phyloP scores from a whole-genome alignment of 2,113 vertebrate genomes.

The Calyptommatus sinebrachiatus region DNA sequence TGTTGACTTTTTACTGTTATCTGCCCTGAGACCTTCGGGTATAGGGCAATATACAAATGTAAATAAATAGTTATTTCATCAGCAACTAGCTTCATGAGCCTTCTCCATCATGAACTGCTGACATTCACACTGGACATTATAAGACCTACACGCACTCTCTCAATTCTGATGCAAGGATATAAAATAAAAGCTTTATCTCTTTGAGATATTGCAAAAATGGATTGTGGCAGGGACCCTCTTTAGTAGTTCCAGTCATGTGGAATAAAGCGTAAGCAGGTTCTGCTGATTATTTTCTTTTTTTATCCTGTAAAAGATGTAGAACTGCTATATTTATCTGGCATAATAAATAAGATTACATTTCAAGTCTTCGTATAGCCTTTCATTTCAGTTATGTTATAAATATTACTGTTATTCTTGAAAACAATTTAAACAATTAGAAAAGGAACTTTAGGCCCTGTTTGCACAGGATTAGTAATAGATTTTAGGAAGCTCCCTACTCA shows the following conservation, averaged over 20 bases:
- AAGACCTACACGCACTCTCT: neutral
- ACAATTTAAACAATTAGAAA: neutral
- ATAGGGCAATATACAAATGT: too few species aligned
- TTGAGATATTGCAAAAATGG: too few species aligned
- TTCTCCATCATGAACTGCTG: neutral
- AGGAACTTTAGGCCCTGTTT: neutral
- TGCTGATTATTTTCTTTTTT: too few species aligned
- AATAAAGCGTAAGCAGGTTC: too few species aligned
- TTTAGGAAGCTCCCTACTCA: too few species aligned
- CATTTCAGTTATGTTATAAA: neutral
- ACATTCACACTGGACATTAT: neutral
- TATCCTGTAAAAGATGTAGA: too few species aligned
- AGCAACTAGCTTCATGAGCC: neutral
- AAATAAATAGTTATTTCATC: neutral
- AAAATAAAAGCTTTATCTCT: neutral
- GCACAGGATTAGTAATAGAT: too few species aligned
- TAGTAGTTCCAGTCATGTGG: too few species aligned
- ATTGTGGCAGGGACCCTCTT: neutral
- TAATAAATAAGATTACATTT: neutral
- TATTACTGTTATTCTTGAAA: neutral
- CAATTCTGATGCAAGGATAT: neutral
- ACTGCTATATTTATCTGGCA: too few species aligned
- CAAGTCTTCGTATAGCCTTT: neutral
- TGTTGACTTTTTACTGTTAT: too few species aligned
- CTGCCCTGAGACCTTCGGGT: too few species aligned